These are phyloP conservation scores for Sarcophaga carnaria DNA, from an alignment of 2,888 invertebrate species.

Conservation along the genomic window DNA sequence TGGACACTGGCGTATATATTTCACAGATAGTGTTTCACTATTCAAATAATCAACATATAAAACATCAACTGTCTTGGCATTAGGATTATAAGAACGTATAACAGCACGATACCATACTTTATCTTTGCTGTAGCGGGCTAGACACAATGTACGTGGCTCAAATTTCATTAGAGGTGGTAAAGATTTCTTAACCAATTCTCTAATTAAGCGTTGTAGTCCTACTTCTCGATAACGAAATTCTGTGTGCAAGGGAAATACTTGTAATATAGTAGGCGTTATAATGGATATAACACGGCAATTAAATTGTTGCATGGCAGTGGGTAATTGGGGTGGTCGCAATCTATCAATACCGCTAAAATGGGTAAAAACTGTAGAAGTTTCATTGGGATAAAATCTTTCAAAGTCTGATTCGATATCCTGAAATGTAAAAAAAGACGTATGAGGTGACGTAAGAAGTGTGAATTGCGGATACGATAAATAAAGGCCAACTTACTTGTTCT, in stretches of 20 bases:
- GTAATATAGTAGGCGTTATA: conserved; percentile 74
- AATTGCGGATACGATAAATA: not conserved
- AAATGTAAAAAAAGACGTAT: conserved; percentile 44
- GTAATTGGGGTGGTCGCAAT: conserved; percentile 75
- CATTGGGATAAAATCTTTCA: conserved; percentile 75
- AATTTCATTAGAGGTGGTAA: conserved; percentile 82
- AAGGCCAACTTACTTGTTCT: conserved; percentile 48
- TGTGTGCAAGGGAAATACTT: conserved; percentile 76
- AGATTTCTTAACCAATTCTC: conserved; percentile 79
- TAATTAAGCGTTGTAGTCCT: conserved; percentile 83
- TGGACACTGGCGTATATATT: conserved; percentile 83
- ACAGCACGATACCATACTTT: conserved; percentile 88
- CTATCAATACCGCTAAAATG: conserved; percentile 73
- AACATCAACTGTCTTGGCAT: conserved; percentile 83
- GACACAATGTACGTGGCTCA: conserved; percentile 83
- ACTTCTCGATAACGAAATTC: conserved; percentile 82
- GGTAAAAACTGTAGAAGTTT: conserved; percentile 77
- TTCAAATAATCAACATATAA: conserved; percentile 91
- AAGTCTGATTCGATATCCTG: conserved; percentile 69
- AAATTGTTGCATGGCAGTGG: conserved; percentile 75
- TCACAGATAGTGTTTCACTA: conserved; percentile 82
- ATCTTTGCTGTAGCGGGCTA: conserved; percentile 85
- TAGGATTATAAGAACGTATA: conserved; percentile 83
- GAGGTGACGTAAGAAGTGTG: not conserved
- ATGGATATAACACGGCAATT: conserved; percentile 76